Base-by-base conservation (phyloP, 1,140 invertebrate genomes). In the Drosophila simulans region DNA sequence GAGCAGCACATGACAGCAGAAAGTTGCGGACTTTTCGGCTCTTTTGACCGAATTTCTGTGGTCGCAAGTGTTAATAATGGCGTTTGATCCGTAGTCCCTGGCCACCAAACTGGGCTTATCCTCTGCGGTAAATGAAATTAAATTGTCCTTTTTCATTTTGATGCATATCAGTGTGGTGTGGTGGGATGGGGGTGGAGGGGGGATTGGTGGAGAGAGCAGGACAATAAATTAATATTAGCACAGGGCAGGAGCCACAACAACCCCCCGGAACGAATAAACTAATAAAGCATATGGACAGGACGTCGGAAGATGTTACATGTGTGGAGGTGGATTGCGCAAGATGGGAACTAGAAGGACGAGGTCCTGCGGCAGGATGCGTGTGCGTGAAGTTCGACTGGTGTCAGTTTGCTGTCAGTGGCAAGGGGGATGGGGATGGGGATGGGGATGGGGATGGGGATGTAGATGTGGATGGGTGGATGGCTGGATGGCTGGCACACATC, bases 11-110 rank as follows among this genome's bases (percentile, higher is more conserved):
- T 70, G 63, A 55, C 48, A 22, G 11, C 63, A 25, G 31, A 20
- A 70, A 58, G 55, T 39, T 63, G 35, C 34, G 53, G 51, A 54
- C 37, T 71, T 70, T 48, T 53, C 53, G 57, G 35, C 45, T 43
- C 34, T 71, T 83, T 75, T 88, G 79, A 76, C 83, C 83, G 83
- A 88, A 64, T 86, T 86, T 86, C 71, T 76, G 83, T 89, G 83
- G 83, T 89, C 85, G 54, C 83, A 88, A 88, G 83, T 88, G 83
- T 88, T 84, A 80, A 88, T 89, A 88, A 88, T 88, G 76, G 83
- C 84, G 63, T 79, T 70, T 75, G 75, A 71, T 80, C 63, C 69
- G 54, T 40, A 35, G n/a, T 25, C 62, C 34, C 40, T 37, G 20
- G n/a, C 51, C 59, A 43, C 66, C 37, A 20, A 34, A 35, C 55